Evolutionary conservation across 2,888 invertebrate genomes (phyloP).

Genomic region (Megaustenia siamemsis): DNA sequence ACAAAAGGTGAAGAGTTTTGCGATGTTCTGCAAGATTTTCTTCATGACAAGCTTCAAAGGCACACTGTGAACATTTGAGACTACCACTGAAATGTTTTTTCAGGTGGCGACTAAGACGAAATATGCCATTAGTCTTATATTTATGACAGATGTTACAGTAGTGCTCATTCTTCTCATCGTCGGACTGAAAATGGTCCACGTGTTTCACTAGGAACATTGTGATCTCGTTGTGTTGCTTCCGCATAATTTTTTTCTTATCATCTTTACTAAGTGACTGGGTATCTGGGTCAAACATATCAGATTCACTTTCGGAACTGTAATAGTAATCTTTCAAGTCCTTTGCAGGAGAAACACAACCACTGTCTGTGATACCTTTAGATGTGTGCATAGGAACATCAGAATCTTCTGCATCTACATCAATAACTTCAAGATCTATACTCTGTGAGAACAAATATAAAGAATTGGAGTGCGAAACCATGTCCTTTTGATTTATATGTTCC

Average conservation of each 20-base stretch:
- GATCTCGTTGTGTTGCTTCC: constrained; percentile 25
- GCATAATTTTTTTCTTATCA: constrained; percentile 21
- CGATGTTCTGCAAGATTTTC: constrained; percentile 16
- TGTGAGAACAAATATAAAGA: background rate
- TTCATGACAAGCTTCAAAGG: constrained; percentile 25
- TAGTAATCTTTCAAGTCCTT: background rate
- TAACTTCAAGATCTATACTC: background rate
- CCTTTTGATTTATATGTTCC: background rate
- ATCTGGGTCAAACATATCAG: constrained; percentile 26
- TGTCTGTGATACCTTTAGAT: background rate
- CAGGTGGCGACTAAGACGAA: constrained; percentile 28
- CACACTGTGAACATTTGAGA: constrained; percentile 14
- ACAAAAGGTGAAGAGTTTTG: background rate
- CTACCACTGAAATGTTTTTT: constrained; percentile 30
- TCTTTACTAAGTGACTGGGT: background rate
- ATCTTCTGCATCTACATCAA: background rate
- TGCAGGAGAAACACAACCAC: background rate
- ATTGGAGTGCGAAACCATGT: background rate
- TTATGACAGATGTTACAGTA: constrained; percentile 33
- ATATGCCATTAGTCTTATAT: constrained; percentile 47
- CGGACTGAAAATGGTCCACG: constrained; percentile 7
- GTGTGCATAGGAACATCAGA: background rate
- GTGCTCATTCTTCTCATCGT: constrained; percentile 27
- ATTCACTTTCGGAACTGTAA: constrained; percentile 48
- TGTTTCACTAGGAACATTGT: constrained; percentile 45